Conservation (phyloP, 2,113 vertebrate species). For the Speoplatyrhinus poulsoni region DNA sequence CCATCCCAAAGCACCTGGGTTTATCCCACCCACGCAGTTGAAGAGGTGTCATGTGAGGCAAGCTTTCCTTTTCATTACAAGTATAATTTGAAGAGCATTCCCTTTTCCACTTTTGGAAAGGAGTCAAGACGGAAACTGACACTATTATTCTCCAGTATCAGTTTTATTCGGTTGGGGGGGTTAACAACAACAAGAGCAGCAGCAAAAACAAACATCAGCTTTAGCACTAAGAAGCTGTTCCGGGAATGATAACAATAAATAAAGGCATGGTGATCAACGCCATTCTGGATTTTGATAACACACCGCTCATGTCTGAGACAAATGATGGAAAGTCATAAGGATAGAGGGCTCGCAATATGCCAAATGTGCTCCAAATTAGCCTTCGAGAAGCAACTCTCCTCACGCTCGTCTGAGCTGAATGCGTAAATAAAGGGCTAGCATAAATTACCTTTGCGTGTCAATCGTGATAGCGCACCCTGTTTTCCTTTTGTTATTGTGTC, state of each 20-base stretch:
- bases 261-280: conserved; percentile 70
- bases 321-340: conserved; percentile 73
- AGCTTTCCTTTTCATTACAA: conserved; percentile 70
- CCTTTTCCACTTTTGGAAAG: conserved; percentile 59
- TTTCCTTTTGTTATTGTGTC: conserved; percentile 75
- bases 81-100: conserved; percentile 59
- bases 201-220: conserved; percentile 68
- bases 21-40: conserved; percentile 56
- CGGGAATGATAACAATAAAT: conserved; percentile 57
- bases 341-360: conserved; percentile 68
- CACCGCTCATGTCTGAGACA: conserved; percentile 67
- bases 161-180: conserved; percentile 16
- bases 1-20: conserved; percentile 65
- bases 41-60: conserved; percentile 64
- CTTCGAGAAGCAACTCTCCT: conserved; percentile 67
- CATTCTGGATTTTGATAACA: conserved; percentile 73
- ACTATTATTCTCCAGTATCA: conserved; percentile 66
- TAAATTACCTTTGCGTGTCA: conserved; percentile 79
- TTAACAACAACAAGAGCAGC: conserved; percentile 31
- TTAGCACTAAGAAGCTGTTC: conserved; percentile 71
- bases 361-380: conserved; percentile 77
- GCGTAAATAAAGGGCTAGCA: conserved; percentile 77
- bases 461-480: conserved; percentile 71
- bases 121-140: conserved; percentile 69
- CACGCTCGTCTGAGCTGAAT: conserved; percentile 49